A percentile compares a stretch with the other conserved stretches of the same genome.
Conservation (phyloP, 1,140 invertebrate genomes). For the Chironomus tepperi region DNA sequence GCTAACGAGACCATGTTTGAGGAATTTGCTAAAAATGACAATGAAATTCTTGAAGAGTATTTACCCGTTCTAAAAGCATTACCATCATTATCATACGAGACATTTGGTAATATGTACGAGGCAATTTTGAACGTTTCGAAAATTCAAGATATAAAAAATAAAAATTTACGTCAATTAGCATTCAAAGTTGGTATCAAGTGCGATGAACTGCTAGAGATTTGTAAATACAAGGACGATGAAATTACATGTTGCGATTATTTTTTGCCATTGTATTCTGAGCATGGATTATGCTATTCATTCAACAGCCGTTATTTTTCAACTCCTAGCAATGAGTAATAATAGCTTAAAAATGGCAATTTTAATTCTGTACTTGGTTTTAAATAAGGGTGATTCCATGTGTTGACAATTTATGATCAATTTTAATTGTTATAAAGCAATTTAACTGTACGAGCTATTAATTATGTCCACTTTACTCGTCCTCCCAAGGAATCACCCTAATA, state of each 20-base stretch:
- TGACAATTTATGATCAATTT: too few species aligned
- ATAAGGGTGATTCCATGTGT: too few species aligned
- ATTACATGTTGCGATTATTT: conserved; percentile 52
- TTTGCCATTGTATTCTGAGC: conserved; percentile 55
- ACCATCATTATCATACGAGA: conserved; percentile 26
- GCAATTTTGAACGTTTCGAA: background rate
- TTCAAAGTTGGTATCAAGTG: conserved; percentile 47
- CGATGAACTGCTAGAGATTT: conserved; percentile 47
- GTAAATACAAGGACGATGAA: conserved; percentile 52
- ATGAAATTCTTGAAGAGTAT: conserved; percentile 26
- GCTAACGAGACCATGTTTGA: conserved; percentile 35
- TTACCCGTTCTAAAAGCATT: background rate
- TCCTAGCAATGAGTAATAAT: background rate
- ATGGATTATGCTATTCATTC: conserved; percentile 60
- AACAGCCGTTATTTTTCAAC: conserved; percentile 41
- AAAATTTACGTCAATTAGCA: conserved; percentile 20
- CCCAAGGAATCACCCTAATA: too few species aligned
- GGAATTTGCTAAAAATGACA: conserved; percentile 27
- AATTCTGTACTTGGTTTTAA: background rate
- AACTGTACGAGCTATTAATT: too few species aligned
- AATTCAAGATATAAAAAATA: background rate
- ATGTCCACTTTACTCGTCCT: too few species aligned
- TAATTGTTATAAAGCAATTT: too few species aligned
- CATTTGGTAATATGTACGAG: conserved; percentile 24
- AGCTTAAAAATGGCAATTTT: background rate